A percentile compares a stretch with the other conserved stretches of the same genome.
Evolutionary conservation across 2,888 invertebrate species (phyloP).

Genomic region (Malthinus seriepunctatus): DNA sequence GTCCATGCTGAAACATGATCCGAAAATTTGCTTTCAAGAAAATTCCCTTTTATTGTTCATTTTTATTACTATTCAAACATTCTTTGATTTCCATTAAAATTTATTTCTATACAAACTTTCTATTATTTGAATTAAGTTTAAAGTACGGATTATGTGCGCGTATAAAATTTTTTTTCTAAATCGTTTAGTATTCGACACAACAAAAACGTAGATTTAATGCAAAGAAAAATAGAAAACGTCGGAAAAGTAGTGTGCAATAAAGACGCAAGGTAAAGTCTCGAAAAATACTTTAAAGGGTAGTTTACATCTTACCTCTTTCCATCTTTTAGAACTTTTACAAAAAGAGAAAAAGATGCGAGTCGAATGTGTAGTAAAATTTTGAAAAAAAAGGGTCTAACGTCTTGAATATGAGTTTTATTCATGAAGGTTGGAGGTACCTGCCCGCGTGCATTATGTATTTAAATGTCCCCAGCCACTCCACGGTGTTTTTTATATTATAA

Average conservation of each 20-base stretch:
- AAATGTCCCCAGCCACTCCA: slow-evolving; percentile 43
- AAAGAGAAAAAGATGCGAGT: slow-evolving; percentile 16
- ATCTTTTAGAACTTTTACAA: slow-evolving; percentile 6
- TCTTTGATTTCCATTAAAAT: slow-evolving; percentile 23
- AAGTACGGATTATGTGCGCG: background rate
- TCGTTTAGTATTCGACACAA: background rate
- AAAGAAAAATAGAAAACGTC: slow-evolving; percentile 23
- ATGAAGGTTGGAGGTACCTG: slow-evolving; percentile 47
- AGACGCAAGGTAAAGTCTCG: slow-evolving; percentile 27
- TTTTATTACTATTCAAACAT: slow-evolving; percentile 26
- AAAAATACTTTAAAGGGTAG: slow-evolving; percentile 23
- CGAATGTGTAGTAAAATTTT: slow-evolving; percentile 13
- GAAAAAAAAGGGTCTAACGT: slow-evolving; percentile 28
- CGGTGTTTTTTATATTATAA: slow-evolving; percentile 25
- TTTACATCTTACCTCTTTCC: slow-evolving; percentile 6
- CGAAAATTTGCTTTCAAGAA: slow-evolving; percentile 33
- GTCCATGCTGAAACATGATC: slow-evolving; percentile 31
- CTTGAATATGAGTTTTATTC: slow-evolving; percentile 46
- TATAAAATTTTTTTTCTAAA: too few relatives aligned
- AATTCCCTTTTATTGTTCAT: slow-evolving; percentile 28
- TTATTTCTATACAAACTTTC: slow-evolving; percentile 6
- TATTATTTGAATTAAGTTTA: slow-evolving; percentile 1
- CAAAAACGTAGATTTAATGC: slow-evolving; percentile 28
- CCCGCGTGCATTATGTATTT: slow-evolving; percentile 50
- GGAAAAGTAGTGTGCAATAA: slow-evolving; percentile 29